Conservation (phyloP, 2,797 vertebrate species). For the Podargus strigoides region DNA sequence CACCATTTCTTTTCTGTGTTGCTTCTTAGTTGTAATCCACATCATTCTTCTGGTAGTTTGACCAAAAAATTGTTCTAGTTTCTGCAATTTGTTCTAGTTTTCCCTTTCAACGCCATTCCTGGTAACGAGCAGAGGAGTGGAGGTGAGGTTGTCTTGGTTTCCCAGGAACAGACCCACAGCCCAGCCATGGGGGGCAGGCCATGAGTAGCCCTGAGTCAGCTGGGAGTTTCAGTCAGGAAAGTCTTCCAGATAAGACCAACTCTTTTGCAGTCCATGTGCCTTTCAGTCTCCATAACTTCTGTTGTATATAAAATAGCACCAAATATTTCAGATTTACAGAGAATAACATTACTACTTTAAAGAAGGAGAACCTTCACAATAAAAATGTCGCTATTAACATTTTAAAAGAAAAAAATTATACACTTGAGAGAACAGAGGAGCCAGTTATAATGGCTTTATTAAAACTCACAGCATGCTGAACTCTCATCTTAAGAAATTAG, state of each 20-base stretch:
- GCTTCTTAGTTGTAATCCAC: neutral
- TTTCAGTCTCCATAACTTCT: neutral
- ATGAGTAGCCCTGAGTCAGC: too few species aligned
- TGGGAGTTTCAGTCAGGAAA: too few species aligned
- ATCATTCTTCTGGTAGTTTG: neutral
- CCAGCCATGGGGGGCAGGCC: too few species aligned
- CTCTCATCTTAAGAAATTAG: neutral
- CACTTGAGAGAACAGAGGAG: neutral
- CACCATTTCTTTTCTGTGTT: neutral
- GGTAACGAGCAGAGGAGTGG: neutral
- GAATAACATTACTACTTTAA: neutral
- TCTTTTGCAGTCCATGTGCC: fast-evolving
- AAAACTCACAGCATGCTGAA: conserved; percentile 32
- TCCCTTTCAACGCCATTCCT: neutral
- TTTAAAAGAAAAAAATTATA: neutral
- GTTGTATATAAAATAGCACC: neutral
- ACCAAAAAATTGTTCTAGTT: neutral
- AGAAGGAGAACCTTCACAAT: neutral
- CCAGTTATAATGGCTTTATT: neutral
- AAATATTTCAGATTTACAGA: neutral
- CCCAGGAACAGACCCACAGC: too few species aligned
- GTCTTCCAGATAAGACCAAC: neutral
- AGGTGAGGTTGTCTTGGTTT: too few species aligned
- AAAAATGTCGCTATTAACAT: neutral
- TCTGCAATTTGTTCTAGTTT: neutral